Evolutionary conservation across 2,888 invertebrate species (phyloP), one percentile per base, ranked within the genome.

Genomic region (Troides oblongomaculatus): DNA sequence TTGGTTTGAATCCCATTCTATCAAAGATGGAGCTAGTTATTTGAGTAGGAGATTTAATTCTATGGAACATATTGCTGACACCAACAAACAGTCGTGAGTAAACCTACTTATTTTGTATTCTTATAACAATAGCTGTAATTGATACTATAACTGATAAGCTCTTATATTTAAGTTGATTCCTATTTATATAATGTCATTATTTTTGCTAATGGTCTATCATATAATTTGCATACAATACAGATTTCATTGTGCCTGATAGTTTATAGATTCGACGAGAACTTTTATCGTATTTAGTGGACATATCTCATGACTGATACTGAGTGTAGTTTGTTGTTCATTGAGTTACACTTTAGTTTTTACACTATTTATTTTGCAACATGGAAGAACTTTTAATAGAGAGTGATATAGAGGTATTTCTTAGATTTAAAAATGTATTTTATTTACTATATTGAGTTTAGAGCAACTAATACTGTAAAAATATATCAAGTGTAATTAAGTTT

Each of bases 181-280:
- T 76, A 80, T 75, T 78, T 74, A 81, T 80, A 79, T 81, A 81
- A 77, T 75, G 81, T 81, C 80, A 81, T 84, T 82, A 83, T 81
- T 85, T 83, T 83, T 76, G 85, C 86, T 86, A 86, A 82, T 85
- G 83, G 82, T 84, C 81, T 80, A 81, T 81, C 74, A 79, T 86
- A 83, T 87, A 67, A 90, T 92, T 92, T 88, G 90, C 90, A 90
- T 91, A 89, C 87, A 90, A 89, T 90, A 78, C 80, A 81, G 78
- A 79, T 83, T 78, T 81, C 78, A 79, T 81, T 80, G 76, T 79
- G 85, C 83, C 81, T 85, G 83, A 75, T 82, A 81, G 77, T 77
- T 79, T 77, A 78, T 72, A 72, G 66, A 57, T 67, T 61, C 60
- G 23, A 66, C 17, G 12, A 62, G 68, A 62, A 69, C 61, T 53